Evolutionary conservation across 2,888 invertebrate genomes (phyloP).

Genomic region (Meteorus cinctellus): DNA sequence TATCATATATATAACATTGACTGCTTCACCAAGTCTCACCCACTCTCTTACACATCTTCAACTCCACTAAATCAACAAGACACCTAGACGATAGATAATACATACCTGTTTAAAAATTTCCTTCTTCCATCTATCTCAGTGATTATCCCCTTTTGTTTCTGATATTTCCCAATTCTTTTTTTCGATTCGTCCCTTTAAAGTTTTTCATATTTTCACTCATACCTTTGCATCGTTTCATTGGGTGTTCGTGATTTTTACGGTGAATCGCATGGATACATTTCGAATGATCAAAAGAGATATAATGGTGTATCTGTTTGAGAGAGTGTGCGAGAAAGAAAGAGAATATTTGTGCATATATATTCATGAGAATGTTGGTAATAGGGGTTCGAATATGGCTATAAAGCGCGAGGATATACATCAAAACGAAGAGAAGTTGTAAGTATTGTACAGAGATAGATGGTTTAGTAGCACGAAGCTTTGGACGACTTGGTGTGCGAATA

Average conservation of each 20-base stretch:
- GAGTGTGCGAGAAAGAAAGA: too few species aligned
- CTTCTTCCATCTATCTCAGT: not conserved
- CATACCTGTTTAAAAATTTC: not conserved
- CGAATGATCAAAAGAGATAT: not conserved
- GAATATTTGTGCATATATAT: too few species aligned
- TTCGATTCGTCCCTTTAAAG: not conserved
- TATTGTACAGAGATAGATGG: slow-evolving; percentile 29
- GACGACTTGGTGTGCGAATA: not conserved
- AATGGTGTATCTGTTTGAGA: not conserved
- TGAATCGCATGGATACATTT: not conserved
- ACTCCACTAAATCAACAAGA: not conserved
- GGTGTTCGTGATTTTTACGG: not conserved
- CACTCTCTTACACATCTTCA: not conserved
- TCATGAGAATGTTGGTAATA: not conserved
- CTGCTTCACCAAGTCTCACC: not conserved
- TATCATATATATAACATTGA: not conserved
- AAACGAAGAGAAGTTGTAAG: slow-evolving; percentile 10
- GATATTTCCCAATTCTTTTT: not conserved
- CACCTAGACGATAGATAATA: not conserved
- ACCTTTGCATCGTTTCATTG: not conserved
- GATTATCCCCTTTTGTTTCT: not conserved
- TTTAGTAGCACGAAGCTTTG: slow-evolving; percentile 32
- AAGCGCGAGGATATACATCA: not conserved
- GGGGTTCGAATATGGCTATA: slow-evolving; percentile 4
- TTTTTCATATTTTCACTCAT: not conserved